Percentiles rank a stretch among this genome's conserved stretches.
phyloP scores from a whole-genome alignment of 1,140 invertebrate genomes.

The Magallana gigas region DNA sequence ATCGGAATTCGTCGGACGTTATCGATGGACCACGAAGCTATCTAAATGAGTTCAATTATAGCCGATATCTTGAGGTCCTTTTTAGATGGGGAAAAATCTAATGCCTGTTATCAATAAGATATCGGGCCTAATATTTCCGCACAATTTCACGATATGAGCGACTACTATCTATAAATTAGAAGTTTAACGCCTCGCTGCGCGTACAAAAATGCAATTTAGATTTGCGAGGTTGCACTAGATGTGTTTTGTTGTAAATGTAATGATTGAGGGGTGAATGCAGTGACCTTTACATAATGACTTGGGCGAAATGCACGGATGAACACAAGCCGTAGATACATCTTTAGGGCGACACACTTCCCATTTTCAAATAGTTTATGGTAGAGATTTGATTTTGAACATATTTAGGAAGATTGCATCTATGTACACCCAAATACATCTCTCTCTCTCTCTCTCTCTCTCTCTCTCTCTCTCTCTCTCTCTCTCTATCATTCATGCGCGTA shows the following conservation, averaged over 20 bases:
- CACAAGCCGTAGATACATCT: conserved; percentile 21
- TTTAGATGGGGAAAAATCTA: conserved; percentile 43
- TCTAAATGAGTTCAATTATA: conserved; percentile 47
- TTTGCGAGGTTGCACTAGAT: conserved; percentile 49
- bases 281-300: conserved; percentile 43
- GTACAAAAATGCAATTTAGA: conserved; percentile 57
- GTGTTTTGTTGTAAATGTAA: conserved; percentile 49
- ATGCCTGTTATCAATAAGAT: conserved; percentile 54
- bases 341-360: neutral
- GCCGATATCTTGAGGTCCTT: conserved; percentile 36
- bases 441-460: no score
- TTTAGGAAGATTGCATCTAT: no score
- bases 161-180: conserved; percentile 57
- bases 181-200: conserved; percentile 46
- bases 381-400: no score
- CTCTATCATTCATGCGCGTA: no score
- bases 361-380: neutral
- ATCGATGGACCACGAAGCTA: conserved; percentile 42
- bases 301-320: conserved; percentile 33
- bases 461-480: no score
- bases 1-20: conserved; percentile 37
- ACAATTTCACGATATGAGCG: conserved; percentile 62
- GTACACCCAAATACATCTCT: no score
- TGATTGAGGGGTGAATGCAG: conserved; percentile 43
- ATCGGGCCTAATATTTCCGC: conserved; percentile 60